Base-by-base conservation (phyloP, 2,113 vertebrate species). In the Ptilonorhynchus violaceus region DNA sequence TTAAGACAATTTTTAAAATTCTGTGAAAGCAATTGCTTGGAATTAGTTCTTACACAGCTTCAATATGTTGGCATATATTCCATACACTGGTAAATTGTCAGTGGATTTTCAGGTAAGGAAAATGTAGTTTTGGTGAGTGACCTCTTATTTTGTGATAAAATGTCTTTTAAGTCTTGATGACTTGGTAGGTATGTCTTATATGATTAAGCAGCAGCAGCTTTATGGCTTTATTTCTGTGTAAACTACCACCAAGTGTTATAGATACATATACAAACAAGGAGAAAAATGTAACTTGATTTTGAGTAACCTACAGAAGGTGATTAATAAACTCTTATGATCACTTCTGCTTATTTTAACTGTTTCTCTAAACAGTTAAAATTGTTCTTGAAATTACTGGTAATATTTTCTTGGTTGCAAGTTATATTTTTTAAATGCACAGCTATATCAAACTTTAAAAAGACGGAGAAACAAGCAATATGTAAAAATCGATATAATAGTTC, bases 31-130 rank as follows among this genome's bases (percentile, higher is more conserved):
- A 93, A 27, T 92, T 95, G 15, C 37, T 74, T 78, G 25, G 49
- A 75, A 77, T 41, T 9, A 63, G 37, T 92, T 74, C 30, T 64
- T 53, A 63, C 39, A 33, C 15, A 66, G 46, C 64, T 97, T 92
- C 44, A 44, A 5, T 55, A 15, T 50, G 11, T 70, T 70, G 5
- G 30, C 73, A 37, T 39, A 39, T 39, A 39, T 72, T 94, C 42
- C 67, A 35, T 53, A 49, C 24, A 28, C 15, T 35, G 25, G 41
- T 49, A 69, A 81, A 76, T 44, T 66, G 24, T 44, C 42, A 31
- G 35, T 90, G 58, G n/a, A 79, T 94, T 97, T 95, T 33, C 74
- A 95, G 69, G 20, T 92, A 47, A 68, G 23, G 42, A 88, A 96
- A 88, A 88, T 33, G 13, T 47, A 84, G 18, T 55, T 88, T 94